A percentile compares a stretch with the other conserved stretches of the same genome.
These are phyloP conservation scores for Masnerella sp. DNA, from an alignment of 2,888 invertebrate genomes.

Conservation along the genomic window DNA sequence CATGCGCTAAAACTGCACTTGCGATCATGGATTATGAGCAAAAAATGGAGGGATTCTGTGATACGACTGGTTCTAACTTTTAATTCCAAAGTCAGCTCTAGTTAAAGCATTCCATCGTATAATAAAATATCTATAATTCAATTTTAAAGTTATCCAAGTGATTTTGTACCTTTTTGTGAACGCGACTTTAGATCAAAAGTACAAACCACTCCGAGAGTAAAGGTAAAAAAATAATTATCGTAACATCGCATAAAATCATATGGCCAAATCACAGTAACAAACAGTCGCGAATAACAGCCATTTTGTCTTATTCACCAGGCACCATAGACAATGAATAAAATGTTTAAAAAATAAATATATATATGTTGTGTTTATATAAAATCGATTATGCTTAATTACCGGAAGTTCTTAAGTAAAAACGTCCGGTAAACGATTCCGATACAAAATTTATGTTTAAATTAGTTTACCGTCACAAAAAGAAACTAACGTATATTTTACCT, in stretches of 20 bases:
- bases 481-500: slow-evolving; percentile 58
- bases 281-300: slow-evolving; percentile 72
- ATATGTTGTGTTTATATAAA: slow-evolving; percentile 61
- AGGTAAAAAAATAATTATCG: slow-evolving; percentile 61
- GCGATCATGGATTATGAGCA: slow-evolving; percentile 66
- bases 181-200: slow-evolving; percentile 63
- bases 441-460: too few relatives aligned
- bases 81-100: slow-evolving; percentile 63
- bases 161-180: slow-evolving; percentile 10
- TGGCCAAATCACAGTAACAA: slow-evolving; percentile 75
- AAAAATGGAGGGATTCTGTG: slow-evolving; percentile 70
- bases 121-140: slow-evolving; percentile 5
- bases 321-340: slow-evolving; percentile 72
- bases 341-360: slow-evolving; percentile 73
- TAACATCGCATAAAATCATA: slow-evolving; percentile 71
- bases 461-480: too few relatives aligned
- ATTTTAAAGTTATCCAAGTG: background rate
- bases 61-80: slow-evolving; percentile 65
- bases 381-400: slow-evolving; percentile 13
- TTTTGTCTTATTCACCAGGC: slow-evolving; percentile 71
- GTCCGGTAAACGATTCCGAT: too few relatives aligned
- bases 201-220: slow-evolving; percentile 60
- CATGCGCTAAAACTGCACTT: slow-evolving; percentile 54
- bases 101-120: slow-evolving; percentile 16
- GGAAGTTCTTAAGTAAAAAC: slow-evolving; percentile 10